Conservation (phyloP, 2,797 vertebrate species). For the Siniperca obscura region DNA sequence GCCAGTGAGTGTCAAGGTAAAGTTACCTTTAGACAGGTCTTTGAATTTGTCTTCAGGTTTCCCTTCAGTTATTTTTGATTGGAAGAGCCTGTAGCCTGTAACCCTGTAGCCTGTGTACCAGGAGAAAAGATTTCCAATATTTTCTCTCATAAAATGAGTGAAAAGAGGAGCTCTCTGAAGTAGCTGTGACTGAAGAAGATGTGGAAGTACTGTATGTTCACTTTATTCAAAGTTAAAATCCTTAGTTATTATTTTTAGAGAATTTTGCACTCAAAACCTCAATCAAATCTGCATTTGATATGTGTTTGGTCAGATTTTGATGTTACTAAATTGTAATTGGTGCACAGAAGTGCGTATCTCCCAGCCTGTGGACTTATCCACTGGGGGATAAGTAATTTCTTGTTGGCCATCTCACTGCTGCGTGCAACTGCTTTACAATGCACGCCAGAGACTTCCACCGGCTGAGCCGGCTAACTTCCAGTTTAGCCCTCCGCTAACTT, state of each 20-base stretch:
- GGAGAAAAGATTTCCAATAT: conserved; percentile 26
- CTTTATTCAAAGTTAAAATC: not conserved
- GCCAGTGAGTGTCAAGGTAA: conserved; percentile 45
- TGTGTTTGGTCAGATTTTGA: not conserved
- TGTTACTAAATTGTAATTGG: too few relatives aligned
- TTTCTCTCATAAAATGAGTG: not conserved
- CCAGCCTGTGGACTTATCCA: too few relatives aligned
- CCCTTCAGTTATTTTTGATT: conserved; percentile 36
- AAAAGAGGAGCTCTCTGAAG: conserved; percentile 14
- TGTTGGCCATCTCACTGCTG: too few relatives aligned
- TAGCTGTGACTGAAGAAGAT: not conserved
- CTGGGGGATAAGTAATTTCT: too few relatives aligned
- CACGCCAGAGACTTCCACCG: too few relatives aligned
- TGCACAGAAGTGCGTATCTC: too few relatives aligned
- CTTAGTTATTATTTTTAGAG: conserved; percentile 9
- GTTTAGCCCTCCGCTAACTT: too few relatives aligned
- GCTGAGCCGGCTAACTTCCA: too few relatives aligned
- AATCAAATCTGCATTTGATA: not conserved
- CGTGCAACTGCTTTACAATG: too few relatives aligned
- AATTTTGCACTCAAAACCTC: not conserved
- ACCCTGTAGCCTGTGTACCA: not conserved
- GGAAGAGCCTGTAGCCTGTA: conserved; percentile 2
- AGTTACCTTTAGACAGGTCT: conserved; percentile 53
- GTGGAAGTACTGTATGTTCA: conserved; percentile 1
- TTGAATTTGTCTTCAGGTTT: conserved; percentile 48